Conservation (phyloP, 2,797 vertebrate species). For the Lutjanus argentimaculatus region DNA sequence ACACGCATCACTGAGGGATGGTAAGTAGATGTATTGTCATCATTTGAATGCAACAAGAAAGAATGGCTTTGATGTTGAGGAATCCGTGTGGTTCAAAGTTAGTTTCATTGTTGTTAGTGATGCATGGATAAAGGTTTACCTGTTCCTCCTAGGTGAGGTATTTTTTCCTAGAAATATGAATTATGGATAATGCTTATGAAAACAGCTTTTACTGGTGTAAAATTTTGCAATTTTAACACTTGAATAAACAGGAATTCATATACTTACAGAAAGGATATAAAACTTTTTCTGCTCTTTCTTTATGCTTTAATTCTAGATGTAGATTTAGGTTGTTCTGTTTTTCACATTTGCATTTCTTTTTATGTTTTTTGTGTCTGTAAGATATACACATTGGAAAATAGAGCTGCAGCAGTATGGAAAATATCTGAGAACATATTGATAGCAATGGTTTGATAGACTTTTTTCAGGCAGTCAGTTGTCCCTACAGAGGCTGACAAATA, state of each 20-base stretch:
- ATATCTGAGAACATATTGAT: not conserved
- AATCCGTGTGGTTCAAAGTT: slow-evolving; percentile 55
- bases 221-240: slow-evolving; percentile 2
- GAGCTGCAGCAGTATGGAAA: not conserved
- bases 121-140: slow-evolving; percentile 18
- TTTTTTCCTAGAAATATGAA: slow-evolving; percentile 27
- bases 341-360: not conserved
- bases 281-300: not conserved
- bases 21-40: slow-evolving; percentile 59
- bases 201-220: slow-evolving; percentile 16
- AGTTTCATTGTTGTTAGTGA: slow-evolving; percentile 34
- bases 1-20: slow-evolving; percentile 55
- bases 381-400: no score
- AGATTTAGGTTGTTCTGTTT: not conserved
- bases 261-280: not conserved
- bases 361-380: not conserved
- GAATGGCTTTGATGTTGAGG: slow-evolving; percentile 60
- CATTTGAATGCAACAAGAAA: slow-evolving; percentile 55
- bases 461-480: slow-evolving; percentile 14
- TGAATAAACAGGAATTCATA: slow-evolving; percentile 20
- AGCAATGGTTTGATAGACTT: not conserved
- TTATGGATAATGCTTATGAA: slow-evolving; percentile 36
- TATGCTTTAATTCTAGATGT: not conserved
- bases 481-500: not conserved
- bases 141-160: slow-evolving; percentile 4